Conservation (phyloP, 2,797 vertebrate genomes). For the Sebastiscus albofasciatus region DNA sequence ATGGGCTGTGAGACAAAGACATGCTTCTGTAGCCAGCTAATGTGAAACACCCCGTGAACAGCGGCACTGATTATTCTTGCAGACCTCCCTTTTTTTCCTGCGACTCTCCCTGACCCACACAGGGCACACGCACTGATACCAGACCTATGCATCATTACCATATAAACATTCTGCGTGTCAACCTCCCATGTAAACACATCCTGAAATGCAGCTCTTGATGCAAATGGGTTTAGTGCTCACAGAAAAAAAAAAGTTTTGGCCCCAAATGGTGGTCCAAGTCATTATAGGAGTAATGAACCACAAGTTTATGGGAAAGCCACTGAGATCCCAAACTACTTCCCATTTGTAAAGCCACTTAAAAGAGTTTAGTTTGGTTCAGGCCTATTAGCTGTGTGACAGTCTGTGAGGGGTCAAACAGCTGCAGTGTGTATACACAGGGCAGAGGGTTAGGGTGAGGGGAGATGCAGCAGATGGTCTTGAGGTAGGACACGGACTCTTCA, state of each 20-base stretch:
- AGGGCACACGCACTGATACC: background rate
- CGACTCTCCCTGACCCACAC: slow-evolving; percentile 4
- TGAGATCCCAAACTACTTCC: background rate
- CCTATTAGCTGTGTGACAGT: slow-evolving; percentile 30
- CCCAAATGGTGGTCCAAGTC: slow-evolving; percentile 1
- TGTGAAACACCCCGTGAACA: slow-evolving; percentile 58
- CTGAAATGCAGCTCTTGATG: background rate
- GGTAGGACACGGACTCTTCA: background rate
- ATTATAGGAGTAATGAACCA: background rate
- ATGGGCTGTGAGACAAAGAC: slow-evolving; percentile 56
- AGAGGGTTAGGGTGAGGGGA: slow-evolving; percentile 27
- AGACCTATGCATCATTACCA: background rate
- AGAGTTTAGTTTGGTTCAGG: slow-evolving; percentile 18
- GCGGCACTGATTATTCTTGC: slow-evolving; percentile 42
- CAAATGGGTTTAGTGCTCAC: background rate
- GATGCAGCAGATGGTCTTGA: slow-evolving; percentile 49
- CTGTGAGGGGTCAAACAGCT: slow-evolving; percentile 68
- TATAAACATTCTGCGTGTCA: background rate
- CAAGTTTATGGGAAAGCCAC: slow-evolving; percentile 4
- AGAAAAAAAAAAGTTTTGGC: background rate
- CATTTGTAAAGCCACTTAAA: slow-evolving; percentile 43
- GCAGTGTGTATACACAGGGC: slow-evolving; percentile 44
- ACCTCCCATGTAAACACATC: slow-evolving; percentile 11
- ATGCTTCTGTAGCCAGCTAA: slow-evolving; percentile 39
- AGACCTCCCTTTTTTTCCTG: slow-evolving; percentile 35